Conservation (phyloP, 1,140 invertebrate species). For the Drosophila ficusphila region DNA sequence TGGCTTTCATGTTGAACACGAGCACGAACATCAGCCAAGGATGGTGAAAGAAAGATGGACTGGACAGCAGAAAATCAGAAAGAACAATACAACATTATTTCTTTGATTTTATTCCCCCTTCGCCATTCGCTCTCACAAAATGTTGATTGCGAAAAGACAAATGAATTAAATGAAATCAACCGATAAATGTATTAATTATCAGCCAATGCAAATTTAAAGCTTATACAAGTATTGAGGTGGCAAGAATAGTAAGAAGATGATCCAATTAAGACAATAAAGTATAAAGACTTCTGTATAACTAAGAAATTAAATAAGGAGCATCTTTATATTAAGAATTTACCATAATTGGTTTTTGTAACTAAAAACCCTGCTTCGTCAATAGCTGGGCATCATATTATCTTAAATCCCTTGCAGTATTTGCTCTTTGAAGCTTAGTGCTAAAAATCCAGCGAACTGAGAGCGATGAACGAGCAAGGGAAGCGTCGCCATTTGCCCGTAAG, state of each 20-base stretch:
- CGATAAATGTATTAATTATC: not conserved
- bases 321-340: no score
- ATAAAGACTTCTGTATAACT: no score
- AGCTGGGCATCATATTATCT: not conserved
- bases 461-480: slow-evolving; percentile 4
- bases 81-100: slow-evolving; percentile 12
- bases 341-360: no score
- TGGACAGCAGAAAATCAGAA: not conserved
- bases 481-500: slow-evolving; percentile 38
- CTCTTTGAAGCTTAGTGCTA: slow-evolving; percentile 6
- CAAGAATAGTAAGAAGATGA: no score
- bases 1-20: slow-evolving; percentile 24
- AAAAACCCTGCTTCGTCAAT: no score
- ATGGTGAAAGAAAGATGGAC: not conserved
- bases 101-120: not conserved
- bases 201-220: not conserved
- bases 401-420: slow-evolving; percentile 5
- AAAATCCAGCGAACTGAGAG: slow-evolving; percentile 6
- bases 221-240: no score
- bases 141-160: slow-evolving; percentile 6
- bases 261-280: no score
- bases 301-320: no score
- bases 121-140: not conserved
- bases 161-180: not conserved
- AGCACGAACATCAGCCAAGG: not conserved